These are phyloP conservation scores for Conger conger DNA, from an alignment of 2,113 vertebrate genomes.

Conservation along the genomic window DNA sequence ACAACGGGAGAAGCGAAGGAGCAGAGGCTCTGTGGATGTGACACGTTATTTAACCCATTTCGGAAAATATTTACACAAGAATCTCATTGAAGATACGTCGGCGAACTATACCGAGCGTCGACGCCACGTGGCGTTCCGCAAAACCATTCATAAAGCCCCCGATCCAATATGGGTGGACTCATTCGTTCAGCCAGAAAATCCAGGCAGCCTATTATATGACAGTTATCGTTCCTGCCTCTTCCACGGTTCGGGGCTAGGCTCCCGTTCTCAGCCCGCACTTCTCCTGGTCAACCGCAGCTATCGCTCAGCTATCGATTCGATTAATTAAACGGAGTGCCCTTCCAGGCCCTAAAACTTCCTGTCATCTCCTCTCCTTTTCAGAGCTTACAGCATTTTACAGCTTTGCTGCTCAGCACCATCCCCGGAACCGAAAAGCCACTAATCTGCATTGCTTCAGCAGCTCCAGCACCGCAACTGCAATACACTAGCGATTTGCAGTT, in stretches of 20 bases:
- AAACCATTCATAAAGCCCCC: neutral
- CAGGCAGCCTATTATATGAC: neutral
- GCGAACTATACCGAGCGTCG: neutral
- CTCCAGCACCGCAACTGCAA: neutral
- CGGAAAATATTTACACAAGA: neutral
- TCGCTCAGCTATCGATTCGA: conserved; percentile 39
- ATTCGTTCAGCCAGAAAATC: neutral
- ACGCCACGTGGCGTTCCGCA: neutral
- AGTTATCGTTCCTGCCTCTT: neutral
- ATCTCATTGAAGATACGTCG: neutral
- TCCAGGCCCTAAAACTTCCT: conserved; percentile 24
- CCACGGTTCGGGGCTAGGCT: neutral
- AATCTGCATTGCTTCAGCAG: conserved; percentile 25
- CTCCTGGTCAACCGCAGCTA: conserved; percentile 13
- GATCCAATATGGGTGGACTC: neutral
- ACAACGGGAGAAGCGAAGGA: neutral
- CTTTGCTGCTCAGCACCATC: conserved; percentile 16
- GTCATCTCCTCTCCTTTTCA: conserved; percentile 13
- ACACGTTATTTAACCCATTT: neutral
- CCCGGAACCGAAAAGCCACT: neutral
- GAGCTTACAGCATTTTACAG: conserved; percentile 15
- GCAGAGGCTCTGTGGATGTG: neutral
- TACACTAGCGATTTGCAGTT: neutral
- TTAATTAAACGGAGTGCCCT: conserved; percentile 42
- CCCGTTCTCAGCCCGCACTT: neutral